phyloP scores from a whole-genome alignment of 2,888 invertebrate species.

The Ectobius pallidus region DNA sequence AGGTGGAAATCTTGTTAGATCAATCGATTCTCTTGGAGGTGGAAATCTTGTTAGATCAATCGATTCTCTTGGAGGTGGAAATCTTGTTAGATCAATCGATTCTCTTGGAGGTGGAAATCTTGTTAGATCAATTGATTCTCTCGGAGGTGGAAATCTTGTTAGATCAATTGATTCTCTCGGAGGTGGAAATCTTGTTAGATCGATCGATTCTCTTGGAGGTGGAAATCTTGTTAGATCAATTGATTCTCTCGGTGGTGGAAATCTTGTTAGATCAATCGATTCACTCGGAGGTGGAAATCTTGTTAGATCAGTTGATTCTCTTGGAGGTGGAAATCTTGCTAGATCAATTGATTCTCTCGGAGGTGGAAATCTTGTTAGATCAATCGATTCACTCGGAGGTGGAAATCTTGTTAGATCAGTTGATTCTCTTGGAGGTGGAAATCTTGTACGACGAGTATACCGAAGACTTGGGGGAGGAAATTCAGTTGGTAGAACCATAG shows the following conservation, averaged over 20 bases:
- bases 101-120: slow-evolving; percentile 44
- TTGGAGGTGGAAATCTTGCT: slow-evolving; percentile 34
- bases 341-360: slow-evolving; percentile 41
- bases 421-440: slow-evolving; percentile 35
- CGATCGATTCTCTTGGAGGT: slow-evolving; percentile 36
- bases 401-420: slow-evolving; percentile 48
- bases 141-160: slow-evolving; percentile 56
- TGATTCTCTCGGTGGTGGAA: slow-evolving; percentile 58
- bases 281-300: slow-evolving; percentile 57
- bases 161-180: slow-evolving; percentile 45
- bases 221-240: slow-evolving; percentile 49
- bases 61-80: slow-evolving; percentile 58
- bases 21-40: slow-evolving; percentile 37
- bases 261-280: slow-evolving; percentile 57
- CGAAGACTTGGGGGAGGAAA: slow-evolving; percentile 42
- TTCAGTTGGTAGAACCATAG: slow-evolving; percentile 36
- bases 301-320: slow-evolving; percentile 28
- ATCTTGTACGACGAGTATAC: slow-evolving; percentile 42
- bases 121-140: slow-evolving; percentile 55
- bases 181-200: slow-evolving; percentile 20
- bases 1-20: slow-evolving; percentile 55
- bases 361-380: slow-evolving; percentile 46
- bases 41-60: slow-evolving; percentile 48
- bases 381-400: slow-evolving; percentile 35
- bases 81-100: slow-evolving; percentile 50